Evolutionary conservation across 2,797 vertebrate genomes (phyloP).

Genomic region (Darevskia mixta): DNA sequence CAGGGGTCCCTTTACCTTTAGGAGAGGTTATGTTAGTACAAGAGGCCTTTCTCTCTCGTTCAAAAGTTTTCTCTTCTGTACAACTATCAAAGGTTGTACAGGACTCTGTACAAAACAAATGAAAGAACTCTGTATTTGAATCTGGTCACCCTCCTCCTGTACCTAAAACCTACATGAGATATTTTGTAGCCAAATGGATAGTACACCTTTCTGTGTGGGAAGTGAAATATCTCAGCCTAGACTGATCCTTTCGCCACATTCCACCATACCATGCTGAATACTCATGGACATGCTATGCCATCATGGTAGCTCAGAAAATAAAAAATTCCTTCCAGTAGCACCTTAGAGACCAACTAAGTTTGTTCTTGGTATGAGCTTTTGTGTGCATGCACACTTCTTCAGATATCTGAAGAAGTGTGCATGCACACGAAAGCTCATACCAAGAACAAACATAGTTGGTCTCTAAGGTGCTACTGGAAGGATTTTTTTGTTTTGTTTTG

Average conservation of each 20-base stretch:
- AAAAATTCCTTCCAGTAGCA: no score
- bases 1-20: no score
- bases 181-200: not conserved
- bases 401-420: no score
- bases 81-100: no score
- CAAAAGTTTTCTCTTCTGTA: not conserved
- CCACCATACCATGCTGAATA: not conserved
- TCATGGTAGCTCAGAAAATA: not conserved
- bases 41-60: not conserved
- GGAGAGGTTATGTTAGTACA: not conserved
- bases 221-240: not conserved
- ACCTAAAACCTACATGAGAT: not conserved
- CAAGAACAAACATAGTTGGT: no score
- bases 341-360: no score
- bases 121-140: not conserved
- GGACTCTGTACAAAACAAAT: no score
- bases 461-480: no score
- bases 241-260: not conserved
- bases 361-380: no score
- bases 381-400: no score
- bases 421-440: no score
- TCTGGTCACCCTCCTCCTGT: not conserved
- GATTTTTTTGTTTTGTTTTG: no score
- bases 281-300: not conserved
- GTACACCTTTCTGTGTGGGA: not conserved